Conservation (phyloP, 2,888 invertebrate genomes). For the Rhamphomyia laevipes region DNA sequence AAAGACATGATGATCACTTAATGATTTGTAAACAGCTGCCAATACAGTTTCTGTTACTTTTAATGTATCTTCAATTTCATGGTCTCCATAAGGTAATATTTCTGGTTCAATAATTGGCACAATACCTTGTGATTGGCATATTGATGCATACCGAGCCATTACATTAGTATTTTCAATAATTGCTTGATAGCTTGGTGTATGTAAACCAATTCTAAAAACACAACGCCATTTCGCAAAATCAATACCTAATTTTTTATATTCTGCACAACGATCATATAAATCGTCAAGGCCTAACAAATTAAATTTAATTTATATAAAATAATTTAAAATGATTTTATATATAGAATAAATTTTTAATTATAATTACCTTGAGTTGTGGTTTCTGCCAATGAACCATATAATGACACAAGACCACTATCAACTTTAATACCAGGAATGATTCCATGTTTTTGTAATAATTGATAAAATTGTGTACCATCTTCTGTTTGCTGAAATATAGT, state of each 20-base stretch:
- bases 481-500: constrained; percentile 88
- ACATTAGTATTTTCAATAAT: constrained; percentile 88
- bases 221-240: constrained; percentile 95
- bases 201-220: constrained; percentile 75
- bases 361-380: constrained; percentile 80
- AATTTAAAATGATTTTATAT: constrained; percentile 16
- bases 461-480: constrained; percentile 63
- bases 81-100: constrained; percentile 87
- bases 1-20: constrained; percentile 88
- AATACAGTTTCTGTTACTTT: constrained; percentile 85
- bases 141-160: constrained; percentile 83
- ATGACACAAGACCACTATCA: constrained; percentile 83
- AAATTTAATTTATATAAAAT: too few species aligned
- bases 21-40: constrained; percentile 84
- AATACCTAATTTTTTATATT: constrained; percentile 88
- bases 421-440: constrained; percentile 92
- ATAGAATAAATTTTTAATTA: too few species aligned
- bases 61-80: constrained; percentile 77
- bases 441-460: constrained; percentile 65
- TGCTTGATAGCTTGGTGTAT: constrained; percentile 74
- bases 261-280: constrained; percentile 75
- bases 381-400: constrained; percentile 82
- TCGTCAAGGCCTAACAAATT: constrained; percentile 73
- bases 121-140: constrained; percentile 84
- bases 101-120: constrained; percentile 98